phyloP scores from a whole-genome alignment of 2,797 vertebrate species.

The Staurois parvus region DNA sequence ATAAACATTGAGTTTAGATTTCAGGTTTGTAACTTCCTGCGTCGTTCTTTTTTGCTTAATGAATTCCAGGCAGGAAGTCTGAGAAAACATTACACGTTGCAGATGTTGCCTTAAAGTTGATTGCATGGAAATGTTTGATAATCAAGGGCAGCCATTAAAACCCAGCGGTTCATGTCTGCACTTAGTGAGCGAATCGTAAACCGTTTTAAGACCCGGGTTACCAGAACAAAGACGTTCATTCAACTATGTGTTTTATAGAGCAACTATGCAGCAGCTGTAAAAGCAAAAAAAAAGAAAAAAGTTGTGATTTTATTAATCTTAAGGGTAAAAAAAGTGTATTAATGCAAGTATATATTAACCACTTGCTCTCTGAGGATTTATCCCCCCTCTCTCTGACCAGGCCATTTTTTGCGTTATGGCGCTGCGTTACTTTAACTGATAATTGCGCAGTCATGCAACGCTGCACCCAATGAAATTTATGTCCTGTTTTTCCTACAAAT shows the following conservation, averaged over 20 bases:
- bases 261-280: not conserved
- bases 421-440: too few species aligned
- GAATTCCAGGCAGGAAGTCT: constrained; percentile 14
- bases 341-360: too few species aligned
- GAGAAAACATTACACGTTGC: constrained; percentile 18
- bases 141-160: not conserved
- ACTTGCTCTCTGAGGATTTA: too few species aligned
- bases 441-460: too few species aligned
- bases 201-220: not conserved
- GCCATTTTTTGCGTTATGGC: too few species aligned
- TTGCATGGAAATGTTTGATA: not conserved
- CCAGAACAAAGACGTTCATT: not conserved
- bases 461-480: too few species aligned
- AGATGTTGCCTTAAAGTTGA: constrained; percentile 15
- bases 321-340: not conserved
- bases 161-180: not conserved
- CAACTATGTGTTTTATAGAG: not conserved
- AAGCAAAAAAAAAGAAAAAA: not conserved
- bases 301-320: not conserved
- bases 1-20: not conserved
- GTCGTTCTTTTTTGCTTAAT: constrained; percentile 24
- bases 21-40: not conserved
- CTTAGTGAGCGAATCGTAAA: not conserved
- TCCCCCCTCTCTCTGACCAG: too few species aligned
- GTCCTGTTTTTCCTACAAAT: too few species aligned